These are phyloP conservation scores for Notolepis coatsorum DNA, from an alignment of 2,797 vertebrate species.

Conservation along the genomic window DNA sequence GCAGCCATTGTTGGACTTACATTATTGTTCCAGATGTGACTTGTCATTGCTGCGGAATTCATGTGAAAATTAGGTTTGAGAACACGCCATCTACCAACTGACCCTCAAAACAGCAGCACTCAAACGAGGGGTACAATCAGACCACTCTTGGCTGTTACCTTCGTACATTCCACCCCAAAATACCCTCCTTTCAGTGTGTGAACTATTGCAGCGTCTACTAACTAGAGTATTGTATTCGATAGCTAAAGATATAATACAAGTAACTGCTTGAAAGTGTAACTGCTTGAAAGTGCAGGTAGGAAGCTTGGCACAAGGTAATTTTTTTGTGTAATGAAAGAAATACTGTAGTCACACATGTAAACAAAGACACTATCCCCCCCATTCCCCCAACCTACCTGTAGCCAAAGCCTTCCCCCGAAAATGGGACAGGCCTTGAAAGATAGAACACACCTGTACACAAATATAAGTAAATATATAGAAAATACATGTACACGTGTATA, in stretches of 20 bases:
- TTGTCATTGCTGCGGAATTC: constrained; percentile 37
- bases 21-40: constrained; percentile 32
- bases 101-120: constrained; percentile 46
- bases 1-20: constrained; percentile 60
- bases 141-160: constrained; percentile 27
- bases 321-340: constrained; percentile 81
- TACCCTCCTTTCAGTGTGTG: constrained; percentile 41
- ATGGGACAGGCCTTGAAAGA: constrained; percentile 75
- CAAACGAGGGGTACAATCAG: constrained; percentile 29
- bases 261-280: constrained; percentile 83
- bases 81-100: constrained; percentile 54
- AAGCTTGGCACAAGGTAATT: constrained; percentile 85
- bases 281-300: constrained; percentile 81
- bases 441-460: constrained; percentile 79
- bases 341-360: constrained; percentile 82
- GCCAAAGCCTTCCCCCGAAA: constrained; percentile 67
- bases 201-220: constrained; percentile 76
- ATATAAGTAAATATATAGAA: constrained; percentile 78
- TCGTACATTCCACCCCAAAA: constrained; percentile 45
- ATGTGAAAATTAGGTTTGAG: constrained; percentile 40
- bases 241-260: constrained; percentile 80
- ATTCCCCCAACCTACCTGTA: too few relatives aligned
- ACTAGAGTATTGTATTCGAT: constrained; percentile 80
- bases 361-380: constrained; percentile 85
- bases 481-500: constrained; percentile 79